Evolutionary conservation across 2,888 invertebrate genomes (phyloP), one percentile per base, ranked within the genome.

Genomic region (Patella caerulea): DNA sequence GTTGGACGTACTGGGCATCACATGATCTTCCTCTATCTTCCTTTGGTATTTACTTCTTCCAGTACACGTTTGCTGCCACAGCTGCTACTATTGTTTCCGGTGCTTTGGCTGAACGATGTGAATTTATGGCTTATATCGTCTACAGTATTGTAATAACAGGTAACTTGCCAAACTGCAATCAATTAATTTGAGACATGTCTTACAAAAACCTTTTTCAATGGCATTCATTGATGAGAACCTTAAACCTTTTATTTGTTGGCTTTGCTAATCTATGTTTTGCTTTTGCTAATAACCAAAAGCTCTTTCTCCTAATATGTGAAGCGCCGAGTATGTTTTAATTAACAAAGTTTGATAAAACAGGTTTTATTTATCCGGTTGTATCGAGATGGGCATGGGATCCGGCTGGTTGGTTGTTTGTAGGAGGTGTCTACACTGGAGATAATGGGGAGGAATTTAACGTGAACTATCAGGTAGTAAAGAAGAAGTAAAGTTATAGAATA

Each of bases 11-110:
- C 59, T 59, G 84, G 3, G 45, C 84, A 11, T 82, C 77, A 11
- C 85, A 85, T 74, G 85, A 84, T 84, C 54, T 90, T 34, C 82
- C 81, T 12, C 81, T 83, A 0, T 77, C 70, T 2, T 69, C 73
- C 1, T 88, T 82, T 72, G 84, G 87, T 54, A 72, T 77, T 3
- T 89, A 92, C 92, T 93, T 93, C 88, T 93, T 93, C 88, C 93
- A 93, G 87, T 93, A 92, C 84, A 92, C 93, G 19, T 93, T 93
- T 82, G 93, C 93, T 0, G 93, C 93, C 24, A 93, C 93, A 0
- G 92, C 93, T 2, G 92, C 93, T 34, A 93, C 93, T 19, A 93
- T 93, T 73, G 91, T 93, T 5, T 92, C 93, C 0, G 93, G 93
- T 11, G 92, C 93, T 0, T 92, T 93, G 54, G 93, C 93, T 0